phyloP scores from a whole-genome alignment of 2,113 vertebrate genomes.

The Crotophaga sulcirostris region DNA sequence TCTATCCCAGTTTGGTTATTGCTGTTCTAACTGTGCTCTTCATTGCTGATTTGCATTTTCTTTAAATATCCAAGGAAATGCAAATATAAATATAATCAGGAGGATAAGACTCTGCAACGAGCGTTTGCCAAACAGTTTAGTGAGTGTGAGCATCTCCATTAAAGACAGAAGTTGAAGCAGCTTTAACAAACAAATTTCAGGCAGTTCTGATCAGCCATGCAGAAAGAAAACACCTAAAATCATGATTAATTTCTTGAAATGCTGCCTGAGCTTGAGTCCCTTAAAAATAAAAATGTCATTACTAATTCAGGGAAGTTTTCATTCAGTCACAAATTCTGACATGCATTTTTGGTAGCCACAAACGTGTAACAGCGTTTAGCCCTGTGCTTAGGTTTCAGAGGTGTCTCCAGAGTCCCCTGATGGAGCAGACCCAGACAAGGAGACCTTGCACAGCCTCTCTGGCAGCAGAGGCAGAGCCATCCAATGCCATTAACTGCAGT shows the following conservation, averaged over 20 bases:
- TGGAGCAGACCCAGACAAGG: not conserved
- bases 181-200: not conserved
- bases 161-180: not conserved
- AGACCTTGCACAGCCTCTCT: not conserved
- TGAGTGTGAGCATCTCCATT: not conserved
- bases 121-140: slow-evolving; percentile 6
- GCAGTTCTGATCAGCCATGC: not conserved
- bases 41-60: not conserved
- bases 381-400: not conserved
- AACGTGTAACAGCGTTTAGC: fast-evolving
- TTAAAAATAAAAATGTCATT: not conserved
- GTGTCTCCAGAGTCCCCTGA: not conserved
- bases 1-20: not conserved
- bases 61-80: not conserved
- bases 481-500: not conserved
- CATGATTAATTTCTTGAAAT: not conserved
- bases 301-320: not conserved
- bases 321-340: not conserved
- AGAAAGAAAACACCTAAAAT: slow-evolving; percentile 24
- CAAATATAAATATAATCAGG: not conserved
- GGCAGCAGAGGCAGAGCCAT: not conserved
- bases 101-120: not conserved
- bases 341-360: not conserved
- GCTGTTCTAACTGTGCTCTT: not conserved
- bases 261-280: not conserved